Conservation (phyloP, 2,888 invertebrate species). For the Pseudolycoriella hygida region DNA sequence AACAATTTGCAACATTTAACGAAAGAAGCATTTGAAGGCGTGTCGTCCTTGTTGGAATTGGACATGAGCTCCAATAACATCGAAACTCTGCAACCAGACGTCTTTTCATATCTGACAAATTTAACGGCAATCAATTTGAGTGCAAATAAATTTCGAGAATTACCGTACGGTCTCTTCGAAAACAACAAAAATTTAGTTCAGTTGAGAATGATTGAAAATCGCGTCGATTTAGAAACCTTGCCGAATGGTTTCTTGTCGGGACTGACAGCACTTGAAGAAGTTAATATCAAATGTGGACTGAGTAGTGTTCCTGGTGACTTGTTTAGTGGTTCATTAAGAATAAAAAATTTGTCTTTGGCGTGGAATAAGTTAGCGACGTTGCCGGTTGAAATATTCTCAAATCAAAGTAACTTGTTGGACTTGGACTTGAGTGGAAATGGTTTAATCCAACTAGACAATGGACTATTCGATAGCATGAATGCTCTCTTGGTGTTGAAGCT, state of each 20-base stretch:
- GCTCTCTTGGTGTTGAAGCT: constrained; percentile 42
- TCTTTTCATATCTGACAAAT: constrained; percentile 42
- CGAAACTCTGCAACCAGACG: constrained; percentile 37
- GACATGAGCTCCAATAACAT: constrained; percentile 51
- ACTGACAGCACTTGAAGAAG: constrained; percentile 34
- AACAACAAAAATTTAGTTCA: constrained; percentile 34
- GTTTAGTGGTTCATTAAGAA: constrained; percentile 37
- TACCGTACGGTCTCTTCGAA: constrained; percentile 41
- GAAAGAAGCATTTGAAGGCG: constrained; percentile 41
- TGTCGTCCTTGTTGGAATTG: constrained; percentile 41
- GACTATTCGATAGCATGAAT: constrained; percentile 36
- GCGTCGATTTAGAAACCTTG: constrained; percentile 36
- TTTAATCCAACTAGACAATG: constrained; percentile 37
- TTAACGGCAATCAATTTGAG: constrained; percentile 45
- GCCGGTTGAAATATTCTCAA: constrained; percentile 41
- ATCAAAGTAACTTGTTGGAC: constrained; percentile 39
- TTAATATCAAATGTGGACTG: constrained; percentile 40
- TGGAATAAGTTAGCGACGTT: constrained; percentile 34
- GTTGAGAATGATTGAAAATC: constrained; percentile 39
- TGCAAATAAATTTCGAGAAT: constrained; percentile 43
- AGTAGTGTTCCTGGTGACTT: constrained; percentile 39
- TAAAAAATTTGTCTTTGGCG: constrained; percentile 42
- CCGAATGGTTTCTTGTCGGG: constrained; percentile 41
- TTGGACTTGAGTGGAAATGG: constrained; percentile 50
- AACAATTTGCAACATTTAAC: constrained; percentile 47